Conservation (phyloP, 2,113 vertebrate species). For the Haliaeetus leucogaster region DNA sequence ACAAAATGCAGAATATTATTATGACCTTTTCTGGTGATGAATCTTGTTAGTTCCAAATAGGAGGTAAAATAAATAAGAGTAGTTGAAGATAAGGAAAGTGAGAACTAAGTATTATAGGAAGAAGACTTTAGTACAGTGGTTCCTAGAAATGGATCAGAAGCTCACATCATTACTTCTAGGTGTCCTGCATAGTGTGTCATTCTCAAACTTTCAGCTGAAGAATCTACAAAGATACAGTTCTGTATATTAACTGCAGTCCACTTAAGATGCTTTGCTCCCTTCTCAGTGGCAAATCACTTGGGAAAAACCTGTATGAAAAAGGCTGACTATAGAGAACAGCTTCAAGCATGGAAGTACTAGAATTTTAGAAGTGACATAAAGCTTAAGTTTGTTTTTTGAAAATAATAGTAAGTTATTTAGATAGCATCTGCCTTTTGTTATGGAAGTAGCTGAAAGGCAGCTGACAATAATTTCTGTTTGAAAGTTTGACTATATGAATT, state of each 20-base stretch:
- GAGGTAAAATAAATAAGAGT: neutral
- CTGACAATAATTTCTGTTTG: neutral
- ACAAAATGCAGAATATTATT: neutral
- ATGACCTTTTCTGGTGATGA: neutral
- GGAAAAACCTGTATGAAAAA: neutral
- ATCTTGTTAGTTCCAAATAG: neutral
- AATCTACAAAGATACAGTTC: neutral
- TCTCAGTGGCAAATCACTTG: neutral
- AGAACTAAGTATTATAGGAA: neutral
- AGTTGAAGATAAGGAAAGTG: neutral
- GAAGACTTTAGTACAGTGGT: neutral
- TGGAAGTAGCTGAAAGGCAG: neutral
- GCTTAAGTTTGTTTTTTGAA: neutral
- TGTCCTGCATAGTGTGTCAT: neutral
- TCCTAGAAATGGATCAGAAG: neutral
- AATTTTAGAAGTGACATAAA: neutral
- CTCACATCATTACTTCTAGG: neutral
- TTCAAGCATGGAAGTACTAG: neutral
- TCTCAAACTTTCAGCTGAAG: neutral
- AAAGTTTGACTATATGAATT: neutral
- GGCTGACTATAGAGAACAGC: neutral
- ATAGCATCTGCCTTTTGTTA: neutral
- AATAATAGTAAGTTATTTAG: neutral
- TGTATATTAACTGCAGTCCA: neutral
- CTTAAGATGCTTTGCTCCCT: neutral